A percentile compares a stretch with the other conserved stretches of the same genome.
phyloP scores from a whole-genome alignment of 2,888 invertebrate genomes.

The Diloba caeruleocephala region DNA sequence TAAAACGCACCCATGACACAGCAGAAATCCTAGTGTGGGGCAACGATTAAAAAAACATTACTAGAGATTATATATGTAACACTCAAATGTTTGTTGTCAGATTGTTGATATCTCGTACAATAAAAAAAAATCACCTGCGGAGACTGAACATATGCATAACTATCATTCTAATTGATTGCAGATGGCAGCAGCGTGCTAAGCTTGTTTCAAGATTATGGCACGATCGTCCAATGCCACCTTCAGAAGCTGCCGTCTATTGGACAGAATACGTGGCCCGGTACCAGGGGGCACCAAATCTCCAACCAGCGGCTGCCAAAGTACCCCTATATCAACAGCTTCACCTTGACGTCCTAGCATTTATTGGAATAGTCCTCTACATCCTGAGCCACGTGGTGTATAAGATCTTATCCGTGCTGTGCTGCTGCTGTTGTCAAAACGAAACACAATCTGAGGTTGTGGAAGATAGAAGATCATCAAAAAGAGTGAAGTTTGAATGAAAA shows the following conservation, averaged over 20 bases:
- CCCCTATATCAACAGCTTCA: slow-evolving; percentile 81
- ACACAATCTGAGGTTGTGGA: slow-evolving; percentile 56
- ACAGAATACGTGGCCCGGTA: slow-evolving; percentile 88
- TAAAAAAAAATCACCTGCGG: too few species aligned
- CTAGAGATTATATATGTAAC: too few species aligned
- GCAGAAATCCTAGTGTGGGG: too few species aligned
- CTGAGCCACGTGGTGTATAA: slow-evolving; percentile 72
- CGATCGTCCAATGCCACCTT: slow-evolving; percentile 84
- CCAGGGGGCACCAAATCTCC: slow-evolving; percentile 78
- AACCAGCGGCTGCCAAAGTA: slow-evolving; percentile 70
- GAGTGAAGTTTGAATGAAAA: slow-evolving; percentile 83
- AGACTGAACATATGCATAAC: too few species aligned
- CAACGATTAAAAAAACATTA: too few species aligned
- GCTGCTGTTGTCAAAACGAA: slow-evolving; percentile 73
- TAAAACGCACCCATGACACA: too few species aligned
- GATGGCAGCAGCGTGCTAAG: slow-evolving; percentile 78
- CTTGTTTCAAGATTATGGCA: slow-evolving; percentile 86
- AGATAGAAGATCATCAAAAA: slow-evolving; percentile 71
- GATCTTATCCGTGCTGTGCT: slow-evolving; percentile 73
- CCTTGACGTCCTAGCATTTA: slow-evolving; percentile 79
- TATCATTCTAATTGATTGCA: slow-evolving; percentile 57
- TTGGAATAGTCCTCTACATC: slow-evolving; percentile 74
- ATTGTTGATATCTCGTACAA: too few species aligned
- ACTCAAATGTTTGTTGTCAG: too few species aligned
- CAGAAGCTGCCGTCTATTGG: slow-evolving; percentile 89